phyloP scores from a whole-genome alignment of 92 coral and sea anemone species.

The Bergia sp. region DNA sequence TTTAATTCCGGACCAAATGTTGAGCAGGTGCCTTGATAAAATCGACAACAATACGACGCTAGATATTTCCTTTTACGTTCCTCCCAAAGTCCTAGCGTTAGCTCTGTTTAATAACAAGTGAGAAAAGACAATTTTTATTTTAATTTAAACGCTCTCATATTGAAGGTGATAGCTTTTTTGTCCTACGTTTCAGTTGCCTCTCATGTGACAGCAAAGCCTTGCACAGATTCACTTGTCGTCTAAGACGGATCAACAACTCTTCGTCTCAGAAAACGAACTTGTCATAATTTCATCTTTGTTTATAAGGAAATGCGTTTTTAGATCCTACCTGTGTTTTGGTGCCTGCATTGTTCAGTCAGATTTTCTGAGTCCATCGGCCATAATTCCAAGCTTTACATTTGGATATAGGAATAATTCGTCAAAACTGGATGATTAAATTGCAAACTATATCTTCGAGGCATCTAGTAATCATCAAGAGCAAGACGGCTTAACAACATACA shows the following conservation, averaged over 20 bases:
- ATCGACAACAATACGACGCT: constrained; percentile 54
- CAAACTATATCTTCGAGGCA: constrained; percentile 35
- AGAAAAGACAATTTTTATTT: background rate
- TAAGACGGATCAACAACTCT: constrained; percentile 24
- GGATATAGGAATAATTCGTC: background rate
- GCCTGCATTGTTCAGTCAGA: constrained; percentile 29
- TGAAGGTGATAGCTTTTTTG: background rate
- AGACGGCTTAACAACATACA: constrained; percentile 30
- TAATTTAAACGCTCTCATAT: background rate
- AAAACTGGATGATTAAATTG: background rate
- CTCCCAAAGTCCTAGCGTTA: background rate
- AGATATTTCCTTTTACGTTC: constrained; percentile 37
- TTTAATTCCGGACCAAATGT: constrained; percentile 49
- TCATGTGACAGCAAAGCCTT: background rate
- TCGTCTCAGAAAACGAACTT: constrained; percentile 19
- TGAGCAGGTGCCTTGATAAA: constrained; percentile 70
- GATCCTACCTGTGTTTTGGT: constrained; percentile 28
- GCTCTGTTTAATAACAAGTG: background rate
- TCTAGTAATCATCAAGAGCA: constrained; percentile 25
- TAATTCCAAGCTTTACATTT: background rate
- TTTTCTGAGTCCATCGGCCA: background rate
- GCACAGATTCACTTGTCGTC: constrained; percentile 23
- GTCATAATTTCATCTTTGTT: constrained; percentile 36
- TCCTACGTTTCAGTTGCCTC: background rate
- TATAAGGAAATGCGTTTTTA: constrained; percentile 24